Percentiles rank a stretch among this genome's conserved stretches.
Evolutionary conservation across 2,113 vertebrate genomes (phyloP).

Genomic region (Thymallus thymallus): DNA sequence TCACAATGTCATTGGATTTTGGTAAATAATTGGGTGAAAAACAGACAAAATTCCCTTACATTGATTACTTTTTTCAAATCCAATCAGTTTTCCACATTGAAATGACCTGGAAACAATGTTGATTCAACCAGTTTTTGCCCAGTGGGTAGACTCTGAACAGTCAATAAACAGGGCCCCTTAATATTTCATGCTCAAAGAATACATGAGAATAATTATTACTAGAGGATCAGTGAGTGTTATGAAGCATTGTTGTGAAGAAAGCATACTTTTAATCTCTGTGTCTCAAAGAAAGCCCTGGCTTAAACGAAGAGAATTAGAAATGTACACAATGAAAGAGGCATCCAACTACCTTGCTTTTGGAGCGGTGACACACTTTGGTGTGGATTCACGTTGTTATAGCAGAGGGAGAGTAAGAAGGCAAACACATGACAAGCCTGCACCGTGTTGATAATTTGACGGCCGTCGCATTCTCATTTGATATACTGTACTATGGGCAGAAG

Average conservation of each 20-base stretch:
- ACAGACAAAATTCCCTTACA: too few relatives aligned
- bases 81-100: too few relatives aligned
- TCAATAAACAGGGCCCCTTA: neutral
- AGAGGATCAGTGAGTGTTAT: slow-evolving; percentile 42
- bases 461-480: slow-evolving; percentile 14
- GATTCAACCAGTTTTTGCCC: too few relatives aligned
- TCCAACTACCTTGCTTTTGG: neutral
- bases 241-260: neutral
- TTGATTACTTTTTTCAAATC: too few relatives aligned
- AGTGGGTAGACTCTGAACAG: neutral
- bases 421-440: slow-evolving; percentile 24
- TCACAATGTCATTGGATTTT: too few relatives aligned
- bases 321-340: slow-evolving; percentile 21
- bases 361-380: slow-evolving; percentile 32
- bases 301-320: neutral
- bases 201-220: neutral
- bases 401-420: neutral
- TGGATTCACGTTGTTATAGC: slow-evolving; percentile 5
- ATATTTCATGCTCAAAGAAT: slow-evolving; percentile 1
- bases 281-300: slow-evolving; percentile 57
- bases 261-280: slow-evolving; percentile 26
- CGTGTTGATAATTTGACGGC: slow-evolving; percentile 26
- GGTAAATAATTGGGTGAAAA: too few relatives aligned
- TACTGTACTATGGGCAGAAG: neutral
- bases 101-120: too few relatives aligned